phyloP scores from a whole-genome alignment of 2,797 vertebrate genomes.

The Pseudotriccus pelzelni region DNA sequence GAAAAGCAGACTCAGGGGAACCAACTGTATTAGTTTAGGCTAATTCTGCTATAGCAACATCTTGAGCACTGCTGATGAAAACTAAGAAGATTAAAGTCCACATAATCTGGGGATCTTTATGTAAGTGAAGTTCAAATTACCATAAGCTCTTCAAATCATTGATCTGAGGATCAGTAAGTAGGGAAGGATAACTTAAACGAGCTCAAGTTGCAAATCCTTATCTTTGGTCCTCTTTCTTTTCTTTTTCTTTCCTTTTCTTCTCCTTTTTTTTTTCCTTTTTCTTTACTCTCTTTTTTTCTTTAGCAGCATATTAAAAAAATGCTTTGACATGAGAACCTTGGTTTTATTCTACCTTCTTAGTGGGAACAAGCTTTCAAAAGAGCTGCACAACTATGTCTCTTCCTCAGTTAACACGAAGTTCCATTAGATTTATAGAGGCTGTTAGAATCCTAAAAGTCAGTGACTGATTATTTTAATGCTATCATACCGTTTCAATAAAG shows the following conservation, averaged over 20 bases:
- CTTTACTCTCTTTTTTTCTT: not conserved
- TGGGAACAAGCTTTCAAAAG: not conserved
- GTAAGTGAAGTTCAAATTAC: constrained; percentile 43
- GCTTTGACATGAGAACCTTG: not conserved
- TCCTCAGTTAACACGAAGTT: not conserved
- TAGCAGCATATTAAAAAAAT: not conserved
- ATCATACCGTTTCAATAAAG: not conserved
- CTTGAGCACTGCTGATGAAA: constrained; percentile 32
- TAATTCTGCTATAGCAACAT: constrained; percentile 20
- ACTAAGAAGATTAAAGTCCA: constrained; percentile 48
- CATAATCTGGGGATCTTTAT: constrained; percentile 50
- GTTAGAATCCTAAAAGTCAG: not conserved
- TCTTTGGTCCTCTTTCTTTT: not conserved
- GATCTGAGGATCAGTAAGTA: not conserved
- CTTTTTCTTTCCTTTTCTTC: too few species aligned
- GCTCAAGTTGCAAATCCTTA: not conserved
- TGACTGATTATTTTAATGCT: not conserved
- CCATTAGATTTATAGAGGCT: not conserved
- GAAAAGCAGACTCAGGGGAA: constrained; percentile 2
- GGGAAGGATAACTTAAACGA: not conserved
- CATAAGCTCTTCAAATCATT: constrained; percentile 27
- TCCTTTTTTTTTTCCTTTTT: rapidly evolving
- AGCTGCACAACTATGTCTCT: not conserved
- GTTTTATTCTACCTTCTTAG: not conserved
- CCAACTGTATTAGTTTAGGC: constrained; percentile 19